These are phyloP conservation scores for Drosophila parthenogenetica DNA, from an alignment of 2,888 invertebrate genomes.

Conservation along the genomic window DNA sequence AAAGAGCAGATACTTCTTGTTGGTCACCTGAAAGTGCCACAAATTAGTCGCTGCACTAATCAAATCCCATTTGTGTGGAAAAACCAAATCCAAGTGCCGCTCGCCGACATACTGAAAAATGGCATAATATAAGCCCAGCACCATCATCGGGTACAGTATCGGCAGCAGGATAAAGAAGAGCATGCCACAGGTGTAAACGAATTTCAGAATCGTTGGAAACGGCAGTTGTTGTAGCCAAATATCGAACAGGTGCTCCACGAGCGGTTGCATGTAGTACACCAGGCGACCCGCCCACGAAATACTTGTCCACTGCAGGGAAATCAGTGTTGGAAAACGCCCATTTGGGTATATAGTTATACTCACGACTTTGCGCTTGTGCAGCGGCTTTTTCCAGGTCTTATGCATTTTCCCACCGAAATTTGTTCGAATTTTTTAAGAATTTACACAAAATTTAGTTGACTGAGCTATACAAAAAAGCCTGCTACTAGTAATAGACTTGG, in stretches of 20 bases:
- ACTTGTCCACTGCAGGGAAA: conserved; percentile 66
- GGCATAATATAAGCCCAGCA: conserved; percentile 63
- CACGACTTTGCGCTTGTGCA: conserved; percentile 80
- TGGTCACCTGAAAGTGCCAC: conserved; percentile 60
- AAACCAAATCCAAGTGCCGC: conserved; percentile 48
- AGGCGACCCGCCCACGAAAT: conserved; percentile 62
- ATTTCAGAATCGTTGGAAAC: conserved; percentile 79
- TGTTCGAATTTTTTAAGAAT: no score
- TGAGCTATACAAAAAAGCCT: no score
- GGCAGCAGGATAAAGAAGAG: conserved; percentile 67
- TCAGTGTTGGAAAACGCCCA: no score
- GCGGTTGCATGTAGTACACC: conserved; percentile 75
- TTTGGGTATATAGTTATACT: conserved; percentile 14
- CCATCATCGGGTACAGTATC: conserved; percentile 57
- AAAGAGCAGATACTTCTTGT: conserved; percentile 63
- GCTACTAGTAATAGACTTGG: no score
- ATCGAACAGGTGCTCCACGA: conserved; percentile 68
- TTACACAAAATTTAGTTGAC: no score
- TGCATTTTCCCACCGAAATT: conserved; percentile 30
- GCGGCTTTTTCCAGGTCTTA: conserved; percentile 77
- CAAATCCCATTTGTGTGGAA: conserved; percentile 57
- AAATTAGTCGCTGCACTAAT: conserved; percentile 48
- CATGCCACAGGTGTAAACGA: conserved; percentile 59
- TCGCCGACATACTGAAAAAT: conserved; percentile 69
- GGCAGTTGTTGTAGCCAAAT: conserved; percentile 79